phyloP scores from a whole-genome alignment of 2,888 invertebrate genomes.

The Synanthedon tipuliformis region DNA sequence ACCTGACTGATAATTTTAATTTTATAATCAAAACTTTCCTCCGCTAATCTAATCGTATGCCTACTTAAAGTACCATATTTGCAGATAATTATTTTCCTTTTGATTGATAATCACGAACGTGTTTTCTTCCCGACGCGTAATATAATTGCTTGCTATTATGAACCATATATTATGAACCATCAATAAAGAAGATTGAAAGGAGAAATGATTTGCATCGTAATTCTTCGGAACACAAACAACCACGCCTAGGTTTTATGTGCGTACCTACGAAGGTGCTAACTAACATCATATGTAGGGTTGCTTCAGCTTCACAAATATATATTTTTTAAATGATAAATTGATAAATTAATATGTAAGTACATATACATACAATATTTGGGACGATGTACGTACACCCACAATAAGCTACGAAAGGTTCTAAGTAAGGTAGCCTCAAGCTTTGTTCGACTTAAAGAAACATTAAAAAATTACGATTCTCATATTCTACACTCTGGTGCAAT shows the following conservation, averaged over 20 bases:
- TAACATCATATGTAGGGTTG: neutral
- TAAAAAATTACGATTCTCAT: no score
- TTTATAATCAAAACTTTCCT: no score
- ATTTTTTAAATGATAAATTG: no score
- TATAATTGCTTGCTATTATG: conserved; percentile 3
- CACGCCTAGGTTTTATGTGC: conserved; percentile 4
- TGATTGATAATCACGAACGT: neutral
- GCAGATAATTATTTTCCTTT: conserved; percentile 1
- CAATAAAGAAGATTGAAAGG: conserved; percentile 7
- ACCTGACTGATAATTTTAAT: no score
- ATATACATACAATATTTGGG: no score
- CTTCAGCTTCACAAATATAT: neutral
- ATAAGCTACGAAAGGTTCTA: no score
- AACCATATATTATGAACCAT: no score
- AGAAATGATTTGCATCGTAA: conserved; percentile 11
- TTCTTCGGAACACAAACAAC: conserved; percentile 4
- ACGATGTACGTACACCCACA: no score
- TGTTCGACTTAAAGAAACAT: no score
- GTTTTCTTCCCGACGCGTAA: neutral
- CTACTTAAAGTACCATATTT: neutral
- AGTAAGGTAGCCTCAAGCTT: no score
- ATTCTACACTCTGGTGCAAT: no score
- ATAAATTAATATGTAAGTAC: no score
- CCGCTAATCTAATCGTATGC: conserved; percentile 3
- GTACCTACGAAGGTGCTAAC: conserved; percentile 1